Evolutionary conservation across 2,113 vertebrate genomes (phyloP).

Genomic region (Synchiropus splendidus): DNA sequence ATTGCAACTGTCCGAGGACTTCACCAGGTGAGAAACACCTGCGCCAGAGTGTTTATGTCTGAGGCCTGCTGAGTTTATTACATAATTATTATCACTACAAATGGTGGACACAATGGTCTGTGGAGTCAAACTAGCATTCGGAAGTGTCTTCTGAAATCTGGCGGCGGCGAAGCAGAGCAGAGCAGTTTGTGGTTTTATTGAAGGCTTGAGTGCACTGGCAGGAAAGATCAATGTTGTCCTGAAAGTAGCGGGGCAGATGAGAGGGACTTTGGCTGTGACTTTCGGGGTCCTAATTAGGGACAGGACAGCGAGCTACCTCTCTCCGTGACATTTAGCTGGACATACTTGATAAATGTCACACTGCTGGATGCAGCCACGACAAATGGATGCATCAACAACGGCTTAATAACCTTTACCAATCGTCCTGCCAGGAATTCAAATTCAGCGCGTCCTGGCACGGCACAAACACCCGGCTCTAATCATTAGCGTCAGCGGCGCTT

Average conservation of each 20-base stretch:
- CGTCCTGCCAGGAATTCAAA: slow-evolving; percentile 67
- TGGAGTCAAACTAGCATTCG: too few relatives aligned
- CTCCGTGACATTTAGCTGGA: slow-evolving; percentile 55
- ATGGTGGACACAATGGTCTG: too few relatives aligned
- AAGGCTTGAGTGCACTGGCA: slow-evolving; percentile 17
- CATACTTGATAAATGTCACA: slow-evolving; percentile 70
- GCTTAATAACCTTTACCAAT: slow-evolving; percentile 74
- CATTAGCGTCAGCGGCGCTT: slow-evolving; percentile 32
- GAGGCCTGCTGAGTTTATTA: too few relatives aligned
- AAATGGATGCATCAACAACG: slow-evolving; percentile 67
- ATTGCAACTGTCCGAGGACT: too few relatives aligned
- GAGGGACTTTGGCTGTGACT: slow-evolving; percentile 59
- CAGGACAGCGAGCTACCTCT: slow-evolving; percentile 60
- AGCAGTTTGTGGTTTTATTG: too few relatives aligned
- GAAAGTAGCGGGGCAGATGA: slow-evolving; percentile 44
- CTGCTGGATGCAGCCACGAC: slow-evolving; percentile 57
- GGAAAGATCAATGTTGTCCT: slow-evolving; percentile 49
- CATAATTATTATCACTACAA: too few relatives aligned
- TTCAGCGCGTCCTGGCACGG: slow-evolving; percentile 46
- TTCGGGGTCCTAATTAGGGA: slow-evolving; percentile 60
- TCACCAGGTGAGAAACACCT: too few relatives aligned
- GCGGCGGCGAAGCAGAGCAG: too few relatives aligned
- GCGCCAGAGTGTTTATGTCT: too few relatives aligned
- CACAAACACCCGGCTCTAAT: slow-evolving; percentile 49
- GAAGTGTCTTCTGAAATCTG: too few relatives aligned